Percentiles rank a stretch among this genome's conserved stretches.
These are phyloP conservation scores for Calyptommatus sinebrachiatus DNA, from an alignment of 2,113 vertebrate species.

Conservation along the genomic window DNA sequence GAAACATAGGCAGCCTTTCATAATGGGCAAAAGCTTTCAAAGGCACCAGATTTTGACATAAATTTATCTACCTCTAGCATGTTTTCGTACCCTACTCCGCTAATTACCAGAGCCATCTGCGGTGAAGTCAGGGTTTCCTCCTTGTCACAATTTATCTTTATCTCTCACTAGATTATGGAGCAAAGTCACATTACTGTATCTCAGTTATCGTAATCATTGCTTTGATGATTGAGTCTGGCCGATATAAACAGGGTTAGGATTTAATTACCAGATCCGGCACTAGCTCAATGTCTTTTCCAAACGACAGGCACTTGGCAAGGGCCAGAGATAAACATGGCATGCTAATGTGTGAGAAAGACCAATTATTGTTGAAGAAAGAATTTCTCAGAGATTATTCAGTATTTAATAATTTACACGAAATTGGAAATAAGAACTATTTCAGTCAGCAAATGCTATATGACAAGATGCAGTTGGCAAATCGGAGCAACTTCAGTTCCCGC, in stretches of 20 bases:
- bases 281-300: constrained; percentile 21
- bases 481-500: not conserved
- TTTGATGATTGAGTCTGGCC: constrained; percentile 31
- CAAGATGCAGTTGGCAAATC: not conserved
- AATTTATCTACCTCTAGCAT: constrained; percentile 60
- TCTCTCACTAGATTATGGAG: constrained; percentile 17
- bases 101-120: constrained; percentile 44
- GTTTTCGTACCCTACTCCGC: constrained; percentile 49
- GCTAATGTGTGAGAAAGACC: not conserved
- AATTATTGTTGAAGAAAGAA: not conserved
- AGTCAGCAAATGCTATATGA: not conserved
- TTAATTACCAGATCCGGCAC: constrained; percentile 50
- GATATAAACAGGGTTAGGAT: constrained; percentile 44
- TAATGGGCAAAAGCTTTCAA: constrained; percentile 64
- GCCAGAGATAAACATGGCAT: not conserved
- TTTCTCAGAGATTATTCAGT: not conserved
- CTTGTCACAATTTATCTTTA: constrained; percentile 36
- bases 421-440: not conserved
- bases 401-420: not conserved
- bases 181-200: constrained; percentile 36
- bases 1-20: constrained; percentile 55
- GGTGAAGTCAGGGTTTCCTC: constrained; percentile 17
- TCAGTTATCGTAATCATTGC: constrained; percentile 26
- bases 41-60: constrained; percentile 59
- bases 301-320: constrained; percentile 32